Conservation (phyloP, 1,140 invertebrate species). For the Bacillus rossius region DNA sequence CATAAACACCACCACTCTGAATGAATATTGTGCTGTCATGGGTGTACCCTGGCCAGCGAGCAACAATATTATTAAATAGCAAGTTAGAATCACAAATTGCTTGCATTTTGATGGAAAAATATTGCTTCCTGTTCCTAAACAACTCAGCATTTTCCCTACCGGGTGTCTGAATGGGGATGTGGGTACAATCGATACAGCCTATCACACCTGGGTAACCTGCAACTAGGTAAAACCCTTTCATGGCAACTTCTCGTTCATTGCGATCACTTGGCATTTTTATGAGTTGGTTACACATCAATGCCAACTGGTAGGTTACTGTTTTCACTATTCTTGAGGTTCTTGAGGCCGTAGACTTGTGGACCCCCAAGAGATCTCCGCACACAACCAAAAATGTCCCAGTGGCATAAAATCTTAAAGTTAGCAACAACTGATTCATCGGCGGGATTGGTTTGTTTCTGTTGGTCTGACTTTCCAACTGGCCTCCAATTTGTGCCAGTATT, state of each 20-base stretch:
- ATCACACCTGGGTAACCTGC: not conserved
- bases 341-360: too few species aligned
- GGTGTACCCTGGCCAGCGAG: constrained; percentile 37
- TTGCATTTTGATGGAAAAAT: constrained; percentile 41
- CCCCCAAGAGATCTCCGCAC: too few species aligned
- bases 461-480: too few species aligned
- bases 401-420: too few species aligned
- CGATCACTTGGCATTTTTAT: too few species aligned
- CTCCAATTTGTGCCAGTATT: too few species aligned
- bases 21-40: constrained; percentile 34
- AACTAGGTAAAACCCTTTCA: not conserved
- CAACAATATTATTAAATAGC: constrained; percentile 36
- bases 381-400: too few species aligned
- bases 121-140: constrained; percentile 18
- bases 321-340: too few species aligned
- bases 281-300: too few species aligned
- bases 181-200: constrained; percentile 6
- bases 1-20: constrained; percentile 19
- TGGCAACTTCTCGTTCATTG: not conserved
- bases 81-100: constrained; percentile 33
- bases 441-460: too few species aligned
- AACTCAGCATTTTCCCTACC: constrained; percentile 19
- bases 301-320: too few species aligned
- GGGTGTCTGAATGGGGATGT: constrained; percentile 2
- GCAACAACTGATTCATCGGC: too few species aligned